phyloP scores from a whole-genome alignment of 2,888 invertebrate species.

The Mythimna albipuncta region DNA sequence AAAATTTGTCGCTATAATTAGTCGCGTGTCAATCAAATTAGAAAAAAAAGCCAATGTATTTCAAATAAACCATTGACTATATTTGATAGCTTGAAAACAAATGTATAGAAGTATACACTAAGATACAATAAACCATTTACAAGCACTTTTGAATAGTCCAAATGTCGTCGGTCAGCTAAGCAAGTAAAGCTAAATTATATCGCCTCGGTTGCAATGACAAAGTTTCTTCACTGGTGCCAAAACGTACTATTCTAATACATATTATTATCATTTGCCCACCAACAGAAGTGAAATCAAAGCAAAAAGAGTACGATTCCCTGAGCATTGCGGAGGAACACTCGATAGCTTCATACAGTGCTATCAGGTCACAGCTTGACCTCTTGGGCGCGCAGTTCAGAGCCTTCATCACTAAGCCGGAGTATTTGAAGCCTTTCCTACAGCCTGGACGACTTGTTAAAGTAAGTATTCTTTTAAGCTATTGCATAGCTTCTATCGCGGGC shows the following conservation, averaged over 20 bases:
- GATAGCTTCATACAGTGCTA: constrained; percentile 95
- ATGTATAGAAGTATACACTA: no score
- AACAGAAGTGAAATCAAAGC: constrained; percentile 92
- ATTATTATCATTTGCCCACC: background rate
- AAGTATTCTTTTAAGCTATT: constrained; percentile 45
- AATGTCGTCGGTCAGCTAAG: no score
- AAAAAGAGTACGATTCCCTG: constrained; percentile 92
- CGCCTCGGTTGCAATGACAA: no score
- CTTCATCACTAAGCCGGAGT: constrained; percentile 96
- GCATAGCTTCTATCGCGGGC: no score
- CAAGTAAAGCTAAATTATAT: no score
- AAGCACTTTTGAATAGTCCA: no score
- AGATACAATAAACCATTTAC: no score
- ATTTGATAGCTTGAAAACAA: no score
- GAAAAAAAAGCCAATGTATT: no score
- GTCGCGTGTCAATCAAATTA: no score
- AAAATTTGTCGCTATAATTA: background rate
- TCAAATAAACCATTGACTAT: no score
- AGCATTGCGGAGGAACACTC: constrained; percentile 93
- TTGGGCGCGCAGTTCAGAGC: constrained; percentile 94
- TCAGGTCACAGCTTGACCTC: constrained; percentile 95
- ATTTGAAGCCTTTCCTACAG: constrained; percentile 98
- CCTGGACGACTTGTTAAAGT: constrained; percentile 98
- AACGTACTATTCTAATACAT: background rate
- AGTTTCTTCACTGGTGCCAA: no score